Conservation (phyloP, 2,888 invertebrate genomes). For the Drosophila maculinotata region DNA sequence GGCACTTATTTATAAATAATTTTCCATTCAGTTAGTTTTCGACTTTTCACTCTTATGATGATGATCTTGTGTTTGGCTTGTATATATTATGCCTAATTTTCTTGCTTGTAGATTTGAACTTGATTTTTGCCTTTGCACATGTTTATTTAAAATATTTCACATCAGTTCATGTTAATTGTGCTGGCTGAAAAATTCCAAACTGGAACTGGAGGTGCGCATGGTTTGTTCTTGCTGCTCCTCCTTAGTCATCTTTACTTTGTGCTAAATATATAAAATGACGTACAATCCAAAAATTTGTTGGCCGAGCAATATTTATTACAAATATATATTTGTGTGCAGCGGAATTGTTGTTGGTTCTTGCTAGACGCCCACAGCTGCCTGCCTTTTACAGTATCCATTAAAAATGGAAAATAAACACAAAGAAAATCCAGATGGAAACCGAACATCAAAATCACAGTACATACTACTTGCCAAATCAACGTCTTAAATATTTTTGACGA, state of each 20-base stretch:
- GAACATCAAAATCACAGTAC: slow-evolving; percentile 19
- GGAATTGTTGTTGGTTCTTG: slow-evolving; percentile 1
- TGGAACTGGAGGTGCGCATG: slow-evolving; percentile 48
- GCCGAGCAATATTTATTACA: slow-evolving; percentile 74
- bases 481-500: slow-evolving; percentile 19
- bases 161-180: slow-evolving; percentile 63
- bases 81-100: slow-evolving; percentile 15
- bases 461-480: slow-evolving; percentile 33
- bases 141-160: slow-evolving; percentile 70
- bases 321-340: slow-evolving; percentile 57
- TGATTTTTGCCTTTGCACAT: slow-evolving; percentile 54
- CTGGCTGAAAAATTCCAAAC: slow-evolving; percentile 23
- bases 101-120: slow-evolving; percentile 45
- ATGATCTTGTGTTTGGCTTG: slow-evolving; percentile 17
- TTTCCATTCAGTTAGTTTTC: slow-evolving; percentile 39
- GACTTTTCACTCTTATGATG: slow-evolving; percentile 33
- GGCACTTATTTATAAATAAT: slow-evolving; percentile 61
- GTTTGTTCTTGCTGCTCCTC: slow-evolving; percentile 1
- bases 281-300: slow-evolving; percentile 59
- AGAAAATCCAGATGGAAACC: slow-evolving; percentile 47
- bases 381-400: slow-evolving; percentile 76
- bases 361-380: slow-evolving; percentile 54
- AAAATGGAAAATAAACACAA: slow-evolving; percentile 62
- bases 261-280: slow-evolving; percentile 77
- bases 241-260: slow-evolving; percentile 15